Conservation (phyloP, 1,140 invertebrate species). For the Atopsyche davidsoni region DNA sequence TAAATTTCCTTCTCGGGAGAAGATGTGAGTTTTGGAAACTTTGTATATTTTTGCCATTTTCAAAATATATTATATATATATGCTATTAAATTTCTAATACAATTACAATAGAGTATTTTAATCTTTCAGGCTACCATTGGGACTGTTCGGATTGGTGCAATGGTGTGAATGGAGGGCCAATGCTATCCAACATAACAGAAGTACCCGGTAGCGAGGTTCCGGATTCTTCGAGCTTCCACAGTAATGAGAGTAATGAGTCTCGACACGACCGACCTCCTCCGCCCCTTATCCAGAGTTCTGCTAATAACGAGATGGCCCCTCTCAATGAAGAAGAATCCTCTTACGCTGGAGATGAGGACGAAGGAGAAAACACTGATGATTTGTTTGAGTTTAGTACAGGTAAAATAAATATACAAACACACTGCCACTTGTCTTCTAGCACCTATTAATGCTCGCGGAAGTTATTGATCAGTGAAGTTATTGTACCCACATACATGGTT, state of each 20-base stretch:
- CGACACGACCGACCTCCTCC: conserved; percentile 22
- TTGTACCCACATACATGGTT: too few species aligned
- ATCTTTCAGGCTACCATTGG: conserved; percentile 74
- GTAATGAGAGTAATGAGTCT: conserved; percentile 81
- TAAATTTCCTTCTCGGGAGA: too few species aligned
- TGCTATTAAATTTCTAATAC: too few species aligned
- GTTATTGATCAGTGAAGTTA: too few species aligned
- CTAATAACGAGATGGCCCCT: conserved; percentile 32
- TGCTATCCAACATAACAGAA: conserved; percentile 86
- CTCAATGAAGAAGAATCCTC: conserved; percentile 29
- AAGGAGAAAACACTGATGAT: conserved; percentile 26
- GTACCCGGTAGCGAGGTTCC: conserved; percentile 85
- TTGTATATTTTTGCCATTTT: too few species aligned
- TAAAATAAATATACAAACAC: conserved; percentile 4
- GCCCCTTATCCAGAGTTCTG: conserved; percentile 21
- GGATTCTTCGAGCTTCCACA: conserved; percentile 83
- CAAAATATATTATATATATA: too few species aligned
- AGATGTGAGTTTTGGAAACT: too few species aligned
- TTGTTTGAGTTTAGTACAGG: conserved; percentile 25
- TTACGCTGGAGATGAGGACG: conserved; percentile 25
- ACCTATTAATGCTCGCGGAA: too few species aligned
- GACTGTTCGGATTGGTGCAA: conserved; percentile 91
- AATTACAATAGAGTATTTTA: too few species aligned
- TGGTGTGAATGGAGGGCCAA: conserved; percentile 61
- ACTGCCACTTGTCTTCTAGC: not conserved